Conservation (phyloP, 2,113 vertebrate species). For the Mastomys coucha region DNA sequence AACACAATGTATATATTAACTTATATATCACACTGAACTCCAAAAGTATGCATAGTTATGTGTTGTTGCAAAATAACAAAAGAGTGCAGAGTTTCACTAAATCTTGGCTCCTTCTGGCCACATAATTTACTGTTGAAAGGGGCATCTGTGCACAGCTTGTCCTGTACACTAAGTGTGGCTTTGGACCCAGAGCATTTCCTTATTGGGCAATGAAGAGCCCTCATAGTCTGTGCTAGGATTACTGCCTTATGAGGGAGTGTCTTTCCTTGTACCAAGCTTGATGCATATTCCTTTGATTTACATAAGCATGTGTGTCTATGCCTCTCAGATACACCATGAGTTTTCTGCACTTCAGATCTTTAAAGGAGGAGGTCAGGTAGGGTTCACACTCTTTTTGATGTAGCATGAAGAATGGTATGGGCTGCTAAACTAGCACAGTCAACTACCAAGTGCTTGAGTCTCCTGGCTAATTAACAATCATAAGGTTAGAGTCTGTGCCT, state of each 20-base stretch:
- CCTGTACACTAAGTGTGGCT: neutral
- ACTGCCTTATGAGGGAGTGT: neutral
- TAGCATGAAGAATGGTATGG: rapidly evolving
- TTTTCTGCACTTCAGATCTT: neutral
- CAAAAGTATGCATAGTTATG: too few relatives aligned
- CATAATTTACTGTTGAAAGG: neutral
- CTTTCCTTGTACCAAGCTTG: neutral
- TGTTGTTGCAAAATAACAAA: neutral
- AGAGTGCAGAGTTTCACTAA: neutral
- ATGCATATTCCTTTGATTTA: neutral
- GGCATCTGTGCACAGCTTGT: neutral
- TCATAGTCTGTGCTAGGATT: neutral
- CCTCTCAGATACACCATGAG: neutral
- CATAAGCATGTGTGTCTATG: too few relatives aligned
- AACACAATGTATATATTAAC: neutral
- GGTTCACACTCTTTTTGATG: neutral
- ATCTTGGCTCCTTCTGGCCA: neutral
- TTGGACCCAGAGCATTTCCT: neutral
- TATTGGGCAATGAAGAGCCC: neutral
- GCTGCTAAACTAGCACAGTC: rapidly evolving
- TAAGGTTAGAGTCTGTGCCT: neutral
- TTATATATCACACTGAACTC: neutral
- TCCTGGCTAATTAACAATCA: too few relatives aligned
- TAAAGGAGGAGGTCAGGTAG: rapidly evolving
- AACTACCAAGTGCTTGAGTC: neutral